Base-by-base conservation (phyloP, 2,888 invertebrate species). In the Drymonia ruficornis region DNA sequence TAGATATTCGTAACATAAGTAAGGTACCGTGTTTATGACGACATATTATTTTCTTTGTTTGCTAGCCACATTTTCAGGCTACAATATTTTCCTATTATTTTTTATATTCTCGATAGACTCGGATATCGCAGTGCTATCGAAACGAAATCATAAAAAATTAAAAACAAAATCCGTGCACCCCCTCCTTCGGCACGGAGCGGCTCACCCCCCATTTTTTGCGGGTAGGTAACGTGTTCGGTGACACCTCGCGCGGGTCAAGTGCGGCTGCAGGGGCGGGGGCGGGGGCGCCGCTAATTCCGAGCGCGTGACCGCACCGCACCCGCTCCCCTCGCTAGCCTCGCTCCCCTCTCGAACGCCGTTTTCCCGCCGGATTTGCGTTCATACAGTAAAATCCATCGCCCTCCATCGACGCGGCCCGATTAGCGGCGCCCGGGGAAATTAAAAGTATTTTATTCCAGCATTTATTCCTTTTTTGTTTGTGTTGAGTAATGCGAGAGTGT, bases 371-470 rank as follows among this genome's bases (percentile, higher is more conserved):
- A 90, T 90, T 90, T 89, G 86, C 87, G 87, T 87, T 88, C 87
- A 86, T 88, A 89, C 81, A 86, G 87, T 85, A 85, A 89, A 91
- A 90, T 89, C 90, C 90, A 89, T 89, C 84, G 86, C 89, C 89
- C 90, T 89, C 88, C 88, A 86, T 87, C 85, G 89, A 83, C 86
- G 83, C 83, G 80, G 85, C 81, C 86, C 89, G 90, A 91, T 91
- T 91, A 91, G 89, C 88, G 88, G 88, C 87, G 90, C 88, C 90
- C 87, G 83, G 91, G 90, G 91, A 90, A 91, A 91, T 91, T 91
- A 91, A 90, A 91, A 90, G 90, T 89, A 89, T 91, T 89, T 89
- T 89, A 89, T 89, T 89, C 86, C 83, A 86, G 84, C 86, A 89
- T 89, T 89, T 87, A 89, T 89, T 88, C 85, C 81, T 83, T 85